These are phyloP conservation scores for Elaphurus davidianus DNA, from an alignment of 2,113 vertebrate genomes.

Conservation along the genomic window DNA sequence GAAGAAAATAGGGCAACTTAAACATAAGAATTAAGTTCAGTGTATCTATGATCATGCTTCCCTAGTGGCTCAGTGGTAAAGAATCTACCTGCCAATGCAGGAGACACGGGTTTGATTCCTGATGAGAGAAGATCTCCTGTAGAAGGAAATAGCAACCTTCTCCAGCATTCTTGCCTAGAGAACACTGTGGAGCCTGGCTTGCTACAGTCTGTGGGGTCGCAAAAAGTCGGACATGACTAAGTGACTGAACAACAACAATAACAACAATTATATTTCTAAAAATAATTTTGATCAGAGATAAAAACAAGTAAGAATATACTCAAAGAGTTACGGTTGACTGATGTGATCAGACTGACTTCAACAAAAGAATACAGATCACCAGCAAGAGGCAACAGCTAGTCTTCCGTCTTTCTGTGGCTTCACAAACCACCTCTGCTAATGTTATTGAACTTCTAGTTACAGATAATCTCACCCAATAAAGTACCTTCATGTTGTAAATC, in stretches of 20 bases:
- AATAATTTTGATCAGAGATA: not conserved
- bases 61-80: not conserved
- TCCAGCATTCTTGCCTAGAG: not conserved
- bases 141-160: not conserved
- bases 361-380: not conserved
- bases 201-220: accelerated
- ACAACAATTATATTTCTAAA: not conserved
- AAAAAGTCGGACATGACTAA: not conserved
- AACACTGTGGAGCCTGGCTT: not conserved
- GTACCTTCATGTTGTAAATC: conserved; percentile 34
- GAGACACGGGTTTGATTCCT: not conserved
- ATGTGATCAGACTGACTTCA: conserved; percentile 28
- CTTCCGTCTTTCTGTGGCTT: not conserved
- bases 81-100: not conserved
- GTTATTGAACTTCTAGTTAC: conserved; percentile 53
- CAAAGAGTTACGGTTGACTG: not conserved
- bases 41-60: not conserved
- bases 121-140: not conserved
- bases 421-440: conserved; percentile 50
- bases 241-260: not conserved
- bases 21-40: not conserved
- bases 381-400: not conserved
- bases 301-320: not conserved
- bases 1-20: not conserved
- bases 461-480: conserved; percentile 38